phyloP scores from a whole-genome alignment of 2,888 invertebrate genomes.

The Nasonovia ribisnigri region DNA sequence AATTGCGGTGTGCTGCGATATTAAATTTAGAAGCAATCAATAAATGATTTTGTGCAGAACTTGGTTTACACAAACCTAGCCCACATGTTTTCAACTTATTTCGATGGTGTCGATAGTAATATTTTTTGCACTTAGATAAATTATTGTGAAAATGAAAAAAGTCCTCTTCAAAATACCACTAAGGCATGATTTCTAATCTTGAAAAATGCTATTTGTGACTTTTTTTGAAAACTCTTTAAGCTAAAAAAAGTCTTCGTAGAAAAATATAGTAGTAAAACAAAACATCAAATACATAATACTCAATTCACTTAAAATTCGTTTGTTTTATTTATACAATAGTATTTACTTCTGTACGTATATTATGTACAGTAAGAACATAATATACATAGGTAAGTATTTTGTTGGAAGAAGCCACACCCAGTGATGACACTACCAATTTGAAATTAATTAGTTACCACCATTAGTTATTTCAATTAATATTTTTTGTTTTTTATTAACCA shows the following conservation, averaged over 20 bases:
- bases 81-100: not conserved
- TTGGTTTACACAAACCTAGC: not conserved
- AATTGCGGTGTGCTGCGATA: not conserved
- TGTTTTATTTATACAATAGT: not conserved
- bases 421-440: not conserved
- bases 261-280: not conserved
- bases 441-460: not conserved
- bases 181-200: not conserved
- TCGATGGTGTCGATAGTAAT: not conserved
- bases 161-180: not conserved
- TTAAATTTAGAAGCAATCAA: not conserved
- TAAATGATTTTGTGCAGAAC: slow-evolving; percentile 6
- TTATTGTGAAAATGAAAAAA: slow-evolving; percentile 5
- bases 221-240: not conserved
- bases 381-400: not conserved
- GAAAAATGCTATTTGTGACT: not conserved
- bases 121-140: not conserved
- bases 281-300: not conserved
- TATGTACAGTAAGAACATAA: not conserved
- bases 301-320: not conserved
- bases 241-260: not conserved
- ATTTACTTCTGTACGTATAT: not conserved
- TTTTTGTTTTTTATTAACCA: not conserved
- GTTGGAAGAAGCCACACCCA: not conserved
- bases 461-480: not conserved